A percentile compares a stretch with the other conserved stretches of the same genome.
These are phyloP conservation scores for Drosophila funebris DNA, from an alignment of 1,140 invertebrate species.

Conservation along the genomic window DNA sequence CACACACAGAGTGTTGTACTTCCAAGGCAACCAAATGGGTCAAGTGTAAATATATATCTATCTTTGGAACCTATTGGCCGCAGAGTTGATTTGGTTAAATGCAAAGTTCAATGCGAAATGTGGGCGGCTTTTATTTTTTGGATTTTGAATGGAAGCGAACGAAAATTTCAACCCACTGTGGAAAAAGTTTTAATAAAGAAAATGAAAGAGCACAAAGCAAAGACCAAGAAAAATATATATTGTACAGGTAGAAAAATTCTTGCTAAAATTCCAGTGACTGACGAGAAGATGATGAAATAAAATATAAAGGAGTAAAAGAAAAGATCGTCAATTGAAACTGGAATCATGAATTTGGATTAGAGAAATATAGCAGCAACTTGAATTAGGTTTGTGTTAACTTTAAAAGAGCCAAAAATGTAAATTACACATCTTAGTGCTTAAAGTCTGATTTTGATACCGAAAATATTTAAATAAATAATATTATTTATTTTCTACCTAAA, in stretches of 20 bases:
- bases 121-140: slow-evolving; percentile 12
- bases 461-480: too few species aligned
- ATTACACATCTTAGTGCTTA: too few species aligned
- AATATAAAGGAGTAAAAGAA: not conserved
- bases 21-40: slow-evolving; percentile 56
- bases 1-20: not conserved
- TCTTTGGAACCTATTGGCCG: slow-evolving; percentile 14
- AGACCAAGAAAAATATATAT: not conserved
- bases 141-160: too few species aligned
- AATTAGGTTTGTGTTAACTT: too few species aligned
- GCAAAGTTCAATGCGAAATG: slow-evolving; percentile 50
- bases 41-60: slow-evolving; percentile 57
- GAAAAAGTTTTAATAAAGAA: slow-evolving; percentile 22
- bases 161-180: not conserved
- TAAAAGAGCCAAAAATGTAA: too few species aligned
- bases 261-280: slow-evolving; percentile 3
- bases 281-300: not conserved
- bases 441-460: too few species aligned
- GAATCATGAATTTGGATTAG: not conserved
- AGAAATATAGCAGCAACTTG: too few species aligned
- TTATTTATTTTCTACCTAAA: too few species aligned
- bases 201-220: not conserved
- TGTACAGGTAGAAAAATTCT: not conserved
- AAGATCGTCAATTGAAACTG: not conserved
- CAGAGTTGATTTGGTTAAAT: slow-evolving; percentile 34